phyloP scores from a whole-genome alignment of 2,888 invertebrate species.

The Rutpela maculata region DNA sequence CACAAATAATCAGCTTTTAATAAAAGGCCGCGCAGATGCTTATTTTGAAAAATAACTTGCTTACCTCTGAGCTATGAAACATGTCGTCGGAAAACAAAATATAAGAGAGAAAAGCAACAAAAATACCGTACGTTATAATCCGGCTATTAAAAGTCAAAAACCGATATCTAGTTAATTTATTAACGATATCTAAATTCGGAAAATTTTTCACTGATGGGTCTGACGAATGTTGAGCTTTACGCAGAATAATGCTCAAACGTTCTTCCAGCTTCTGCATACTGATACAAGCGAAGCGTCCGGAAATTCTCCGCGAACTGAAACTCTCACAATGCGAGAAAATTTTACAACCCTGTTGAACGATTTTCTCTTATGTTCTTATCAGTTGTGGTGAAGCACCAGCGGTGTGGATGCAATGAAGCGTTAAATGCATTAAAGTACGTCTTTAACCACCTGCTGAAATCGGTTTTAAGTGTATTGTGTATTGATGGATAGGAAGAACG shows the following conservation, averaged over 20 bases:
- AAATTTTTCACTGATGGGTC: conserved; percentile 44
- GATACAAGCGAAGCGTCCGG: conserved; percentile 12
- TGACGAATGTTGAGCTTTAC: conserved; percentile 52
- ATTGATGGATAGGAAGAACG: not conserved
- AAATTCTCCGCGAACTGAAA: conserved; percentile 20
- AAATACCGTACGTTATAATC: conserved; percentile 43
- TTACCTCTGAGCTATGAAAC: conserved; percentile 50
- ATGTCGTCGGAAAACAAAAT: conserved; percentile 40
- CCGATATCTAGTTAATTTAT: conserved; percentile 13
- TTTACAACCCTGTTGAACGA: conserved; percentile 37
- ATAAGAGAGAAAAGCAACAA: conserved; percentile 40
- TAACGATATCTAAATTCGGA: conserved; percentile 44
- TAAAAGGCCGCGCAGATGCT: too few relatives aligned
- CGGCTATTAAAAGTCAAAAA: conserved; percentile 32
- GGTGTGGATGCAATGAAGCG: conserved; percentile 58
- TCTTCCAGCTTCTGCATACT: conserved; percentile 58
- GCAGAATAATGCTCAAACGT: conserved; percentile 52
- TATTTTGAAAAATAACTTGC: conserved; percentile 13
- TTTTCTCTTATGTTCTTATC: conserved; percentile 47
- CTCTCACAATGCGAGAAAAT: conserved; percentile 37
- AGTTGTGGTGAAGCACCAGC: conserved; percentile 49
- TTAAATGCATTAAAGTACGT: conserved; percentile 54
- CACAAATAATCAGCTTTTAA: too few relatives aligned
- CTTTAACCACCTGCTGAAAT: conserved; percentile 44
- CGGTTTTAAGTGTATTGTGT: not conserved